phyloP scores from a whole-genome alignment of 2,113 vertebrate species.

The Coregonus clupeaformis region DNA sequence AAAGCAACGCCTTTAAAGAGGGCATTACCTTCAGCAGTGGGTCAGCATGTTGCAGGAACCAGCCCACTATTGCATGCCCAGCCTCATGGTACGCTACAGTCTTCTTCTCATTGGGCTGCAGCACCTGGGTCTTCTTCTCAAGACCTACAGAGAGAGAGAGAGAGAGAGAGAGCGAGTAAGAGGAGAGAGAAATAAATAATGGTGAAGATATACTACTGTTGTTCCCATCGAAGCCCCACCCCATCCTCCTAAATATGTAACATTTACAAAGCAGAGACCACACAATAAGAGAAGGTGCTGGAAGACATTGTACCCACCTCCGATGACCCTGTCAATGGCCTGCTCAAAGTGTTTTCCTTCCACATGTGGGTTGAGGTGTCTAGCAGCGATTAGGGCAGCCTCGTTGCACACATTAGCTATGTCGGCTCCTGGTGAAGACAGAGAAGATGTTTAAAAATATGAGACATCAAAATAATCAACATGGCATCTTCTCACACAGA shows the following conservation, averaged over 20 bases:
- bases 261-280: no score
- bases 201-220: not conserved
- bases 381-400: constrained; percentile 83
- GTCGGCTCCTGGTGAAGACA: constrained; percentile 73
- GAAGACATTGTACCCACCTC: constrained; percentile 67
- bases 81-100: constrained; percentile 89
- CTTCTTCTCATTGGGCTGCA: constrained; percentile 90
- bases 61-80: constrained; percentile 87
- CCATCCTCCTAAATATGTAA: not conserved
- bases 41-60: constrained; percentile 89
- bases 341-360: constrained; percentile 84
- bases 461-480: not conserved
- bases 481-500: not conserved
- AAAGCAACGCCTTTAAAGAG: no score
- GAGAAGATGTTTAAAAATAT: not conserved
- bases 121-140: constrained; percentile 90
- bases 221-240: not conserved
- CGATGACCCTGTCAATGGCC: constrained; percentile 84
- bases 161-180: no score
- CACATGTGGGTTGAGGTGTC: constrained; percentile 81
- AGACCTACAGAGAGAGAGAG: constrained; percentile 41
- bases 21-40: constrained; percentile 83
- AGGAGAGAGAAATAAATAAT: not conserved
- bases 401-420: constrained; percentile 87
- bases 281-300: not conserved